Conservation (phyloP, 2,113 vertebrate species). For the Regulus satrapa region DNA sequence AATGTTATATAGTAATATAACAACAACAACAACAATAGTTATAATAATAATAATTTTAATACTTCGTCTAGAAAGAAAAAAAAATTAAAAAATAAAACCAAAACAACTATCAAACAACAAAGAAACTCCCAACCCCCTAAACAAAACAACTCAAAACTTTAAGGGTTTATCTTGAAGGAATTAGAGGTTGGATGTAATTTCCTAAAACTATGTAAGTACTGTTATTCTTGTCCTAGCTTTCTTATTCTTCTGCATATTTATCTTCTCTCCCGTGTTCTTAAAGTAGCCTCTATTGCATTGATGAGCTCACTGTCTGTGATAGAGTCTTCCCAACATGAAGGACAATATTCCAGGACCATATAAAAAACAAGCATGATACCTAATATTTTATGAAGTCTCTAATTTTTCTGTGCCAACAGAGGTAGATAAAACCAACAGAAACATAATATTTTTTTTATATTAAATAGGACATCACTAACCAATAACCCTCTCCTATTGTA, state of each 20-base stretch:
- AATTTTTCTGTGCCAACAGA: not conserved
- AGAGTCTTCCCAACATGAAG: not conserved
- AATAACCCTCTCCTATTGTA: not conserved
- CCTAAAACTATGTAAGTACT: not conserved
- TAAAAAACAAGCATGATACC: not conserved
- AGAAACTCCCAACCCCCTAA: fast-evolving
- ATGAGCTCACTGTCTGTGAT: not conserved
- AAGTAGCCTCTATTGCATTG: not conserved
- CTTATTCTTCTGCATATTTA: not conserved
- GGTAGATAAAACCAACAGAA: not conserved
- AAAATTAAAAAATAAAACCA: no score
- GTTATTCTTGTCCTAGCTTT: not conserved
- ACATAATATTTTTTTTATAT: fast-evolving
- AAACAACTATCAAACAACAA: no score
- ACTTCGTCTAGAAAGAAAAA: not conserved
- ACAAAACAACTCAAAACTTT: not conserved
- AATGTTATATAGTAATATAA: not conserved
- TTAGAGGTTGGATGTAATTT: not conserved
- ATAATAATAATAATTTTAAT: no score
- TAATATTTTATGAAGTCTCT: not conserved
- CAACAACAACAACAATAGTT: not conserved
- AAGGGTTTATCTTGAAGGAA: not conserved
- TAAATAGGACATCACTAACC: not conserved
- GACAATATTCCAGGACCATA: not conserved
- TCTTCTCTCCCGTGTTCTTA: not conserved